Base-by-base conservation (phyloP, 2,888 invertebrate species). In the Orthosia gothica region DNA sequence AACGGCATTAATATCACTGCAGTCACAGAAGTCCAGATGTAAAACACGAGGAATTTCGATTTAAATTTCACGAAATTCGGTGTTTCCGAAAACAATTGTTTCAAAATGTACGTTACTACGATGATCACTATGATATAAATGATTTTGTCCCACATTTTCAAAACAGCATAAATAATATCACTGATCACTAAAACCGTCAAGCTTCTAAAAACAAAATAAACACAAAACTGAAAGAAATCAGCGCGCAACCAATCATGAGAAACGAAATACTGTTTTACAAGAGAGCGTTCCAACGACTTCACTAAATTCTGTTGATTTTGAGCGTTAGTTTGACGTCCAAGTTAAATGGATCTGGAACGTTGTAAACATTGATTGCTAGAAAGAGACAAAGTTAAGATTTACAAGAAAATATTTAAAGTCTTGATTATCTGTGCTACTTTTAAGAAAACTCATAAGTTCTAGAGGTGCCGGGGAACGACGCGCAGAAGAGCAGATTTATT, bases 1-100 rank as follows among this genome's bases (percentile, higher is more conserved):
- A 96, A 95, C 49, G 96, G 96, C 84, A 96, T 89, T 77, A 95
- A 90, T 85, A 96, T 88, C 81, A 96, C 89, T 78, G 96, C 93
- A 58, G 94, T 92, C 75, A 95, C 76, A 55, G 96, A 96, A 79
- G 95, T 90, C 91, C 93, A 93, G 80, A 96, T 92, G 84, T 96
- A 97, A 89, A 96, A 96, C 57, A 96, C 88, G 40, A 97, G 92
- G 87, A 96, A 97, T 91, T 97, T 97, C 49, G 95, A 94, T 88
- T 97, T 94, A 87, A 96, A 97, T 88, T 96, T 97, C 61, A 97
- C 92, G 84, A 94, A 93, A 92, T 96, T 96, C 72, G 96, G 96
- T 62, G 96, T 96, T 88, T 96, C 96, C 63, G 97, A 96, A 84
- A 97, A 93, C 67, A 96, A 87, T 91, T 96, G 95, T 87, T 96